Evolutionary conservation across 2,113 vertebrate genomes (phyloP).

Genomic region (Neolamprologus falcicula): DNA sequence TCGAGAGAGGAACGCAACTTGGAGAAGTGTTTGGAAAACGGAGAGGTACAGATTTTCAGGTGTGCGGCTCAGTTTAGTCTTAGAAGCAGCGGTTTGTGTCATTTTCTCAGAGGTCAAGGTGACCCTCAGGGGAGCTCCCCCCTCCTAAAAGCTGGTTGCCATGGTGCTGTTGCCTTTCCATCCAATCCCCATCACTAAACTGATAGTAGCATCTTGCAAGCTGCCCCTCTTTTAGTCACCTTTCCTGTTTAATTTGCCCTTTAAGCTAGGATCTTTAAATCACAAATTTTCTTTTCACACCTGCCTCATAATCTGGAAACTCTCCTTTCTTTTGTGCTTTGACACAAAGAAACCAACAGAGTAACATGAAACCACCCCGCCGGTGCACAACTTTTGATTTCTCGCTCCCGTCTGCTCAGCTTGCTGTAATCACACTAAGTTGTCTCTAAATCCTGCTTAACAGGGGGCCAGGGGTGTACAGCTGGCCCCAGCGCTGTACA

Average conservation of each 20-base stretch:
- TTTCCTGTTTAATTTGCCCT: background rate
- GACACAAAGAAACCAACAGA: background rate
- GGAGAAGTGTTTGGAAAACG: background rate
- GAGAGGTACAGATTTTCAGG: background rate
- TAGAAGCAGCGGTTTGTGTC: background rate
- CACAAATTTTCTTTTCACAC: background rate
- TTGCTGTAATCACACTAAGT: constrained; percentile 60
- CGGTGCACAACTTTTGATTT: constrained; percentile 19
- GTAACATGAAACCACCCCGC: background rate
- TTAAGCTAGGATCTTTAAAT: background rate
- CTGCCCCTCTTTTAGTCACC: background rate
- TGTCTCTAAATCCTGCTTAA: constrained; percentile 65
- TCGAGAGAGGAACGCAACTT: background rate
- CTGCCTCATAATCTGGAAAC: background rate
- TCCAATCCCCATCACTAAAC: background rate
- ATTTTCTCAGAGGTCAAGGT: constrained; percentile 33
- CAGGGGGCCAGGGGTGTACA: constrained; percentile 44
- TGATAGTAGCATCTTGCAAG: constrained; percentile 2
- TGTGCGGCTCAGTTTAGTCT: background rate
- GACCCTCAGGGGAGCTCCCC: constrained; percentile 10
- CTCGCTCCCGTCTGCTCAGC: background rate
- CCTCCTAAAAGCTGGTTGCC: constrained; percentile 22
- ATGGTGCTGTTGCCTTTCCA: background rate
- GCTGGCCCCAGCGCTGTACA: constrained; percentile 34
- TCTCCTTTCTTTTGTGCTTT: background rate